phyloP scores from a whole-genome alignment of 2,888 invertebrate genomes.

The Apamea anceps region DNA sequence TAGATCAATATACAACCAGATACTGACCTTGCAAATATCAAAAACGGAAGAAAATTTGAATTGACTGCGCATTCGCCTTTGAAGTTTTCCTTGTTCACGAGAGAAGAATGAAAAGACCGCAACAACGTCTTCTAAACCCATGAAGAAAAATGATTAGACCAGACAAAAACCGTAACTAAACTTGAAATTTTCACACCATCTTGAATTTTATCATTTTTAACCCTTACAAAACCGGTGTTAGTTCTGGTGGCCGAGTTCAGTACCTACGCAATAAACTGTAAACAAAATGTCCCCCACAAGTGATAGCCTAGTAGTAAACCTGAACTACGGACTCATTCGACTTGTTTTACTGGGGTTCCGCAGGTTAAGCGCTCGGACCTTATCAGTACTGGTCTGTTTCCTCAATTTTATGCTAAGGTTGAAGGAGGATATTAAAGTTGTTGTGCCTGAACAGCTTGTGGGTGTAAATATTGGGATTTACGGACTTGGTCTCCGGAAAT shows the following conservation, averaged over 20 bases:
- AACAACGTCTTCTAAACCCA: too few relatives aligned
- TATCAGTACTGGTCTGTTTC: slow-evolving; percentile 32
- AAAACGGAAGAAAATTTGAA: too few relatives aligned
- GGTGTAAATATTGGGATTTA: background rate
- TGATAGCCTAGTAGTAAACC: slow-evolving; percentile 50
- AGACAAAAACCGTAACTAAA: background rate
- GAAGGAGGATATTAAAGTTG: background rate
- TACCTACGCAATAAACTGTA: slow-evolving; percentile 38
- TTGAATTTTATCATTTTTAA: slow-evolving; percentile 17
- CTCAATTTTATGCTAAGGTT: slow-evolving; percentile 19
- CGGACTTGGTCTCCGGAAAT: background rate
- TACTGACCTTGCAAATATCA: too few relatives aligned
- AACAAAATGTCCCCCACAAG: slow-evolving; percentile 47
- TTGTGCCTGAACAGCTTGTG: background rate
- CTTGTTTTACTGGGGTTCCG: slow-evolving; percentile 49
- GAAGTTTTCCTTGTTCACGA: too few relatives aligned
- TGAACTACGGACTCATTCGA: slow-evolving; percentile 34
- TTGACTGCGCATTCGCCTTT: too few relatives aligned
- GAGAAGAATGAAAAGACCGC: too few relatives aligned
- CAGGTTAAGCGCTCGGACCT: slow-evolving; percentile 32
- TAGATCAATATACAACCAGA: too few relatives aligned
- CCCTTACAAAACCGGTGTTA: slow-evolving; percentile 18
- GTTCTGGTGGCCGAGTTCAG: slow-evolving; percentile 18
- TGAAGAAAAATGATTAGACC: background rate
- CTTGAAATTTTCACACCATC: background rate